These are phyloP conservation scores for Holacanthella duospinosa DNA, from an alignment of 2,888 invertebrate genomes.

Conservation along the genomic window DNA sequence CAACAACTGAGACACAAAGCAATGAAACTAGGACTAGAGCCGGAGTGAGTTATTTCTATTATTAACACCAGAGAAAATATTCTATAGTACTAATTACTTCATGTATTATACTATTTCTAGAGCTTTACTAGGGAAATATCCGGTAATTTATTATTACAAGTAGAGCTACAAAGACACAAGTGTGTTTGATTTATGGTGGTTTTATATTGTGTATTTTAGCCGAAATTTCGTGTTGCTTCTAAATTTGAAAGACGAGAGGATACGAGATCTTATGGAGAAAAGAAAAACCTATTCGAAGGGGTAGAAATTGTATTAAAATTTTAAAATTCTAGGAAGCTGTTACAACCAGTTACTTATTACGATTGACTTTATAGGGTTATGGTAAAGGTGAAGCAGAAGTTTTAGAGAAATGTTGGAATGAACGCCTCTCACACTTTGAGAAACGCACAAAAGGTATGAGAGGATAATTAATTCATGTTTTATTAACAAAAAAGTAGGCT, in stretches of 20 bases:
- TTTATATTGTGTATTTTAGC: constrained; percentile 47
- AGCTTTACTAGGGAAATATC: constrained; percentile 92
- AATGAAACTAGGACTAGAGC: constrained; percentile 41
- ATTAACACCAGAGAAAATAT: background rate
- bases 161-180: background rate
- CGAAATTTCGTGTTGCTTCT: constrained; percentile 96
- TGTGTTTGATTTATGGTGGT: background rate
- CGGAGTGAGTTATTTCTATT: constrained; percentile 38
- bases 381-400: constrained; percentile 42
- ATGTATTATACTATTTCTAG: too few relatives aligned
- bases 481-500: background rate
- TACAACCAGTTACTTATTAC: background rate
- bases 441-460: constrained; percentile 71
- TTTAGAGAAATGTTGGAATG: constrained; percentile 76
- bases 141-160: constrained; percentile 55
- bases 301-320: constrained; percentile 46
- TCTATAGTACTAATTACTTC: too few relatives aligned
- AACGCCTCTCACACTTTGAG: constrained; percentile 75
- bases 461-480: background rate
- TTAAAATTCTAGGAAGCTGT: background rate
- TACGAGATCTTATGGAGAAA: constrained; percentile 90
- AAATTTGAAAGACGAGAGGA: constrained; percentile 97
- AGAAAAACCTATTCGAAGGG: constrained; percentile 87
- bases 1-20: constrained; percentile 46
- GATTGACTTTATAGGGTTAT: background rate